Evolutionary conservation across 2,113 vertebrate genomes (phyloP).

Genomic region (Tauraco erythrolophus): DNA sequence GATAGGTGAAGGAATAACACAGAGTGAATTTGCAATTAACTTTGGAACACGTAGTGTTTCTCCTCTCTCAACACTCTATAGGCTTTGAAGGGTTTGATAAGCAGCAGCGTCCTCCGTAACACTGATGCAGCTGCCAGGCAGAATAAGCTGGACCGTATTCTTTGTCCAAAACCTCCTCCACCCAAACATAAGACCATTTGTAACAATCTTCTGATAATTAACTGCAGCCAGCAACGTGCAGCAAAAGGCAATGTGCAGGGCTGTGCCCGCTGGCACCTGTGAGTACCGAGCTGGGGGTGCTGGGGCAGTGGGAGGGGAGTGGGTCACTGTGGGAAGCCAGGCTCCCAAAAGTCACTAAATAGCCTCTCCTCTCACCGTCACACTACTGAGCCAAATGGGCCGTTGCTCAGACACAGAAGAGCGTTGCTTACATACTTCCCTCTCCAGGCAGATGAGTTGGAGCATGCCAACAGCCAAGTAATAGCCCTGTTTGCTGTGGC

Average conservation of each 20-base stretch:
- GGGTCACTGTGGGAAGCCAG: fast-evolving
- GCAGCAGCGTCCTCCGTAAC: background rate
- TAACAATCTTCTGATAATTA: background rate
- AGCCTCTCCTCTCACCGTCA: background rate
- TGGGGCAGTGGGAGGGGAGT: background rate
- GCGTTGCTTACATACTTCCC: fast-evolving
- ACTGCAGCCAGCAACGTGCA: background rate
- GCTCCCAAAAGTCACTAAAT: fast-evolving
- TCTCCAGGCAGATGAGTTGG: background rate
- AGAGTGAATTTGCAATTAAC: background rate
- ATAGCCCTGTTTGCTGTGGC: background rate
- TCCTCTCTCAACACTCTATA: background rate
- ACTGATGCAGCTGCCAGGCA: background rate
- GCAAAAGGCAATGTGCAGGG: background rate
- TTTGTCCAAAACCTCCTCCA: background rate
- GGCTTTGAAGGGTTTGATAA: background rate
- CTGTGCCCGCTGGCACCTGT: background rate
- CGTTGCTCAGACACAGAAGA: background rate
- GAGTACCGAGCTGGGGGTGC: fast-evolving
- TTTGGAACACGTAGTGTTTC: background rate
- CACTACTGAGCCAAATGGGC: background rate
- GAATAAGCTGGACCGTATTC: background rate
- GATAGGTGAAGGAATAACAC: background rate
- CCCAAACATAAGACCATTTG: background rate
- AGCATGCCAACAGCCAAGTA: background rate